Conservation (phyloP, 2,113 vertebrate species). For the Syngnathus typhle region DNA sequence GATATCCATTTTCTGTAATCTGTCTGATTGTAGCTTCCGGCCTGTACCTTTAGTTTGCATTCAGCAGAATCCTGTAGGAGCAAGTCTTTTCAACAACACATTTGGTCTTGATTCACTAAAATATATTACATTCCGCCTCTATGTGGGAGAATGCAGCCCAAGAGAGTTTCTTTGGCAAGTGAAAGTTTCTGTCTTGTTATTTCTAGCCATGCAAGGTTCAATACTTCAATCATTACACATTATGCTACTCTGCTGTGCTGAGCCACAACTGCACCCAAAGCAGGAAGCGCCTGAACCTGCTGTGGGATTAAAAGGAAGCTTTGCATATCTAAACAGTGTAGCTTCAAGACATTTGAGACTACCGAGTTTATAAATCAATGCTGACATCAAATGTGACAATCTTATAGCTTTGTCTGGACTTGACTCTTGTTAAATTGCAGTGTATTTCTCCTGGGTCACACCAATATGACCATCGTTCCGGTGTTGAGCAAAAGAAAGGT, state of each 20-base stretch:
- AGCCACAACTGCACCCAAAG: slow-evolving; percentile 58
- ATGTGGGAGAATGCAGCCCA: slow-evolving; percentile 27
- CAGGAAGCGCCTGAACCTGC: slow-evolving; percentile 58
- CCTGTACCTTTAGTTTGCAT: slow-evolving; percentile 28
- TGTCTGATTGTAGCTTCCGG: slow-evolving; percentile 17
- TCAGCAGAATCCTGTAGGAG: slow-evolving; percentile 12
- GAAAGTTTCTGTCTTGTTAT: slow-evolving; percentile 54
- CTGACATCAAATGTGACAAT: slow-evolving; percentile 61
- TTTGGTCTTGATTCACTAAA: slow-evolving; percentile 29
- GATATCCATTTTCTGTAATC: neutral
- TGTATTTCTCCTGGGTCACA: slow-evolving; percentile 26
- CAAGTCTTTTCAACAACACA: slow-evolving; percentile 28
- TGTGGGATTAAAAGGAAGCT: slow-evolving; percentile 66
- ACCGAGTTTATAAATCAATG: slow-evolving; percentile 64
- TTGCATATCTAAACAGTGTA: slow-evolving; percentile 69
- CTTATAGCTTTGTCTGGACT: slow-evolving; percentile 52
- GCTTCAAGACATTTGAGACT: slow-evolving; percentile 52
- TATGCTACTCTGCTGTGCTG: slow-evolving; percentile 52
- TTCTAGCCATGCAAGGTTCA: slow-evolving; percentile 57
- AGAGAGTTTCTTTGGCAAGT: slow-evolving; percentile 25
- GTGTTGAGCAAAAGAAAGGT: neutral
- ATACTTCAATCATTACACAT: slow-evolving; percentile 67
- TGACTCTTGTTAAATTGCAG: slow-evolving; percentile 13
- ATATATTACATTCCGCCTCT: slow-evolving; percentile 14
- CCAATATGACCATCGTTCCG: slow-evolving; percentile 42